Conservation (phyloP, 2,888 invertebrate species). For the Scaptomyza polygonia region DNA sequence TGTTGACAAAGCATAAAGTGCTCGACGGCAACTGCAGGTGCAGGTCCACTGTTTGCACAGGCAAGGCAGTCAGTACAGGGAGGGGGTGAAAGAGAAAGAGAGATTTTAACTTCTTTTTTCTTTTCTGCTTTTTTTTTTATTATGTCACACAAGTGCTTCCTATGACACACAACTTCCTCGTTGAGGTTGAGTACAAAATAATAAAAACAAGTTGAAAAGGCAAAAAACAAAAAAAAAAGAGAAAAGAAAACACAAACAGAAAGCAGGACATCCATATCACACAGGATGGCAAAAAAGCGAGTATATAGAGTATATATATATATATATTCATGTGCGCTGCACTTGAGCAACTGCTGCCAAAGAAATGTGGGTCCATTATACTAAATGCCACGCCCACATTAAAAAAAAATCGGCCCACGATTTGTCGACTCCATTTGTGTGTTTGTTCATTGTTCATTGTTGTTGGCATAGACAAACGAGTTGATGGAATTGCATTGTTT, state of each 20-base stretch:
- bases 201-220: slow-evolving; percentile 17
- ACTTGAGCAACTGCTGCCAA: slow-evolving; percentile 46
- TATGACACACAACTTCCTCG: slow-evolving; percentile 72
- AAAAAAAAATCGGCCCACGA: neutral
- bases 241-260: neutral
- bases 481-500: slow-evolving; percentile 11
- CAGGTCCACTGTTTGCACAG: slow-evolving; percentile 46
- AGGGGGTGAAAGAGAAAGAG: slow-evolving; percentile 28
- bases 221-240: slow-evolving; percentile 2
- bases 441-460: neutral
- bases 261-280: slow-evolving; percentile 16
- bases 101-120: neutral
- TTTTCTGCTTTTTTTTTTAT: slow-evolving; percentile 57
- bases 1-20: slow-evolving; percentile 71
- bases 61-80: neutral
- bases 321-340: slow-evolving; percentile 20
- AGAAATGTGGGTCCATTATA: slow-evolving; percentile 32
- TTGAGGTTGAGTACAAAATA: slow-evolving; percentile 43
- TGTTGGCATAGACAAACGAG: slow-evolving; percentile 22
- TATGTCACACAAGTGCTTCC: slow-evolving; percentile 78
- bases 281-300: neutral
- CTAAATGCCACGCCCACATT: slow-evolving; percentile 31
- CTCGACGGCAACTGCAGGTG: slow-evolving; percentile 45
- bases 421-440: slow-evolving; percentile 22
- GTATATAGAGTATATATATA: neutral